A percentile compares a stretch with the other conserved stretches of the same genome.
These are phyloP conservation scores for Hyperoplus lanceolatus DNA, from an alignment of 2,797 vertebrate species.

Conservation along the genomic window DNA sequence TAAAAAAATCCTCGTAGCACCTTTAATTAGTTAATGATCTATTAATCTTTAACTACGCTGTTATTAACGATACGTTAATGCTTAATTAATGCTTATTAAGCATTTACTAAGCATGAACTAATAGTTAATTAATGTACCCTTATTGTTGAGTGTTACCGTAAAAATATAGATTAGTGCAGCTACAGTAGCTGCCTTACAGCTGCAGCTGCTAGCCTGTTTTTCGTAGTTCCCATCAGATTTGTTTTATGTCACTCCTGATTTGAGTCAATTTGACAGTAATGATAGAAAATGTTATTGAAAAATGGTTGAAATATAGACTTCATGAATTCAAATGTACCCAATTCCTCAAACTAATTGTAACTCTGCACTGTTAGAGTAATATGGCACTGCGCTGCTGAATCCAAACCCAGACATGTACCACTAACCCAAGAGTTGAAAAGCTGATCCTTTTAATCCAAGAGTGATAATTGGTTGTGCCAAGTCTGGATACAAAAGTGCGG, in stretches of 20 bases:
- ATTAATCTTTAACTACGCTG: no score
- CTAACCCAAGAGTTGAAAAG: conserved; percentile 49
- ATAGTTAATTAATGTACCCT: no score
- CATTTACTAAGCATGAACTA: no score
- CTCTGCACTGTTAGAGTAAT: conserved; percentile 36
- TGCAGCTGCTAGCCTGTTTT: conserved; percentile 13
- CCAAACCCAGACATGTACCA: conserved; percentile 49
- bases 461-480: conserved; percentile 67
- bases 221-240: conserved; percentile 11
- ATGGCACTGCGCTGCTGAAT: conserved; percentile 10
- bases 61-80: no score
- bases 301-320: conserved; percentile 34
- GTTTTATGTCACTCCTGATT: conserved; percentile 39
- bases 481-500: conserved; percentile 53
- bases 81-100: no score
- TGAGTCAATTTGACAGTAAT: conserved; percentile 43
- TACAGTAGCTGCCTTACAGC: conserved; percentile 6
- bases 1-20: no score
- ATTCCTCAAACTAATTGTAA: conserved; percentile 27
- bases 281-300: conserved; percentile 33
- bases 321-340: conserved; percentile 37
- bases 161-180: neutral
- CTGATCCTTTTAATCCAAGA: conserved; percentile 62
- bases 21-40: no score
- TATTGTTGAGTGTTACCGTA: neutral